Evolutionary conservation across 2,888 invertebrate genomes (phyloP), one percentile per base, ranked within the genome.

Genomic region (Pterostichus madidus): DNA sequence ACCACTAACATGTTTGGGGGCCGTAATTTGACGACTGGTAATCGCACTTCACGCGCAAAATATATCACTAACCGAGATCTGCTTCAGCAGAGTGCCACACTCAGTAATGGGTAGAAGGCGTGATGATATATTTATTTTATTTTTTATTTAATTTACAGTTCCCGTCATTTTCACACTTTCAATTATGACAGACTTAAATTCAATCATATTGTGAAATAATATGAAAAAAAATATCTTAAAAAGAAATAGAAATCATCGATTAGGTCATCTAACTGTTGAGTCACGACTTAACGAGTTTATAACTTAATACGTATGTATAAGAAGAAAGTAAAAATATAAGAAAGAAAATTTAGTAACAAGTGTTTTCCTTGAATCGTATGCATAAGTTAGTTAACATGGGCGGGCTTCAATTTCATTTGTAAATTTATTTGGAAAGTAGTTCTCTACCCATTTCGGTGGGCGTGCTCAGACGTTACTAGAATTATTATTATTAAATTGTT

Each of bases 361-460:
- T 59, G 10, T 13, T 59, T 31, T 17, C 3, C 24, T 59, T 73
- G 46, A 73, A 73, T 73, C 44, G 44, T 39, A 46, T 73, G n/a
- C 73, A 73, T 11, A 73, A 44, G 44, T 73, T 44, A n/a, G 44
- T 46, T 44, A 73, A 8, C 44, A 17, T 24, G 15, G 46, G 17
- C 49, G 24, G 39, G n/a, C 44, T 46, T 46, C 49, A 44, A 73
- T 73, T 73, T 46, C 13, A 44, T 73, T 73, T 73, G 73, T 46
- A 73, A 73, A 73, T 73, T 68, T 68, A 49, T 73, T 73, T 73
- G 46, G 73, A 73, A 73, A 73, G 73, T 49, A 49, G 73, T 44
- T 44, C 49, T 17, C 11, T 8, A 17, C 46, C 73, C 11, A 73
- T 46, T 73, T 73, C 17, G 73, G 46, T 46, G 46, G 71, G 32